A percentile compares a stretch with the other conserved stretches of the same genome.
Conservation (phyloP, 2,113 vertebrate species). For the Otocyon megalotis region DNA sequence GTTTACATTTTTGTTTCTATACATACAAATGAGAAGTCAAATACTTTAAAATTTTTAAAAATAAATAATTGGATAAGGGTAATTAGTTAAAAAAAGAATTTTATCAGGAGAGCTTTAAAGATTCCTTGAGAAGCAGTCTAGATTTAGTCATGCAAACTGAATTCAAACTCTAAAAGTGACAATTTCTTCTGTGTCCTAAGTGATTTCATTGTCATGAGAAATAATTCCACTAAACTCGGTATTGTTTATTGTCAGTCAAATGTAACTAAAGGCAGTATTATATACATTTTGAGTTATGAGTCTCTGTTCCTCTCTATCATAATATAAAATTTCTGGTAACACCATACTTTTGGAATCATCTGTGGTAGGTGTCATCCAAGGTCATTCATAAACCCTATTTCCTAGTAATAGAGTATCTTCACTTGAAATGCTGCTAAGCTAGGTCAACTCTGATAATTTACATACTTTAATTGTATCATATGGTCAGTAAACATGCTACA, state of each 20-base stretch:
- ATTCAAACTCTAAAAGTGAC: not conserved
- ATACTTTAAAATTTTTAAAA: conserved; percentile 6
- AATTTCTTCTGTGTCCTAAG: not conserved
- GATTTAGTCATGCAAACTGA: not conserved
- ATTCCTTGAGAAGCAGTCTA: not conserved
- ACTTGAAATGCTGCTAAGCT: not conserved
- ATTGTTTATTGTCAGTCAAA: conserved; percentile 41
- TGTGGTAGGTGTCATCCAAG: not conserved
- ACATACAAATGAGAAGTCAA: not conserved
- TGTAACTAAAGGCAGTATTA: not conserved
- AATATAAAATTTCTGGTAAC: not conserved
- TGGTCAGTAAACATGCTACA: not conserved
- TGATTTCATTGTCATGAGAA: not conserved
- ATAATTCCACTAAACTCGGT: not conserved
- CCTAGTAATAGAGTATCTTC: not conserved
- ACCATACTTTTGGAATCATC: not conserved
- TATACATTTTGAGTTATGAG: not conserved
- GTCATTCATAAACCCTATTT: not conserved
- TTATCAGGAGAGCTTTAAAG: not conserved
- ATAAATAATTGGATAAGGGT: not conserved
- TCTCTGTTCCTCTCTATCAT: not conserved
- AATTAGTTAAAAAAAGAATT: not conserved
- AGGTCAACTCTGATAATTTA: not conserved
- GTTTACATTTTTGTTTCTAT: conserved; percentile 31
- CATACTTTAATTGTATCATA: conserved; percentile 24